phyloP scores from a whole-genome alignment of 2,113 vertebrate species.

The Sterrhoptilus dennistouni region DNA sequence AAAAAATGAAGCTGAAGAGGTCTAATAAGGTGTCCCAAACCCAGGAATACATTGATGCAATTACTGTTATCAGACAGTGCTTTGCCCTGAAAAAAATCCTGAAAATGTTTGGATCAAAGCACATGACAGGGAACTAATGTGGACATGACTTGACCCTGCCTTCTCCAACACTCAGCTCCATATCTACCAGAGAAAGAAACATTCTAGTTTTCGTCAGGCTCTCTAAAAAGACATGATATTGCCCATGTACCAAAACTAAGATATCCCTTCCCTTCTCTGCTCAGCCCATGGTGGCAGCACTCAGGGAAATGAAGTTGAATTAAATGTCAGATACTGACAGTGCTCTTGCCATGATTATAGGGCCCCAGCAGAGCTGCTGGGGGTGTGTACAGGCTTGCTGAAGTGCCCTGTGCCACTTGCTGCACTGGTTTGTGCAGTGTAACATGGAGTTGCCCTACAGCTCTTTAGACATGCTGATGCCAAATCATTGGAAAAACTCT shows the following conservation, averaged over 20 bases:
- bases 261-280: background rate
- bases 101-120: background rate
- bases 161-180: background rate
- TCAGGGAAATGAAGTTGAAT: background rate
- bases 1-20: background rate
- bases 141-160: background rate
- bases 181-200: background rate
- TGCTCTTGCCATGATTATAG: background rate
- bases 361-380: background rate
- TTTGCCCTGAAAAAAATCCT: background rate
- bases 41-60: background rate
- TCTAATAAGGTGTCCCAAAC: background rate
- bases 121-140: background rate
- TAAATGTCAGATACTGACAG: background rate
- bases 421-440: background rate
- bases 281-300: background rate
- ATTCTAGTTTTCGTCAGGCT: background rate
- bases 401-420: background rate
- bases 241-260: background rate
- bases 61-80: background rate
- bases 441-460: background rate
- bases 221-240: background rate
- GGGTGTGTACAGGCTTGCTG: background rate
- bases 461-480: background rate
- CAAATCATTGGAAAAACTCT: background rate